A percentile compares a stretch with the other conserved stretches of the same genome.
phyloP scores from a whole-genome alignment of 2,888 invertebrate species.

The Callyntrura sp. region DNA sequence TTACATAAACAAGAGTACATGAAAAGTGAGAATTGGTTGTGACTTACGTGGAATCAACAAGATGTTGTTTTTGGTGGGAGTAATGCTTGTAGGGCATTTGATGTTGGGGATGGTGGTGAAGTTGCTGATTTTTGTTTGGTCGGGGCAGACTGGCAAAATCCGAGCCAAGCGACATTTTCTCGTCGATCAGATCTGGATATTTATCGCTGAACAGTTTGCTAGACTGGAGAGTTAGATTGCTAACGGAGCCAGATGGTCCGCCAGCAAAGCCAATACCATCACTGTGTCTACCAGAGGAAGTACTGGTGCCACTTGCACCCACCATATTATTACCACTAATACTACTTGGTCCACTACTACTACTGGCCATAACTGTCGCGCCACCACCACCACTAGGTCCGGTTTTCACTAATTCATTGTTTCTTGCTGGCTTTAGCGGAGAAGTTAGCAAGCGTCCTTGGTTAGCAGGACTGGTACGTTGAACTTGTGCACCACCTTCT shows the following conservation, averaged over 20 bases:
- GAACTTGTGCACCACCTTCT: conserved; percentile 14
- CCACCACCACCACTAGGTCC: neutral
- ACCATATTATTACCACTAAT: neutral
- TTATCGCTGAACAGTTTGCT: conserved; percentile 63
- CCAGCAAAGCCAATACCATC: conserved; percentile 10
- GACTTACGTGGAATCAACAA: conserved; percentile 69
- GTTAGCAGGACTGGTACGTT: conserved; percentile 24
- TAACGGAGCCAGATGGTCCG: conserved; percentile 44
- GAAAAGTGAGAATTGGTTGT: neutral
- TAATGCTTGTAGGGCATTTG: conserved; percentile 70
- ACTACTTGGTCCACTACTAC: conserved; percentile 50
- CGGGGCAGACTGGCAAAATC: conserved; percentile 81
- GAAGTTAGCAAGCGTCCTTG: neutral
- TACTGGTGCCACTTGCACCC: conserved; percentile 22
- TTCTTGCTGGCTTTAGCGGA: neutral
- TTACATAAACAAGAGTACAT: conserved; percentile 12
- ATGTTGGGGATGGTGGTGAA: conserved; percentile 43
- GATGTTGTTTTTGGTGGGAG: conserved; percentile 70
- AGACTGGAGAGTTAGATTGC: conserved; percentile 10
- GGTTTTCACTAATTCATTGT: conserved; percentile 7
- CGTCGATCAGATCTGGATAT: conserved; percentile 81
- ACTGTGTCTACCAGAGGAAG: neutral
- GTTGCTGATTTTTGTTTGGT: conserved; percentile 76
- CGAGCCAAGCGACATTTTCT: conserved; percentile 79
- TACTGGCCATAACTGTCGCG: conserved; percentile 34